Evolutionary conservation across 2,797 vertebrate species (phyloP), one percentile per base, ranked within the genome.

Genomic region (Dendrocincla tyrannina): DNA sequence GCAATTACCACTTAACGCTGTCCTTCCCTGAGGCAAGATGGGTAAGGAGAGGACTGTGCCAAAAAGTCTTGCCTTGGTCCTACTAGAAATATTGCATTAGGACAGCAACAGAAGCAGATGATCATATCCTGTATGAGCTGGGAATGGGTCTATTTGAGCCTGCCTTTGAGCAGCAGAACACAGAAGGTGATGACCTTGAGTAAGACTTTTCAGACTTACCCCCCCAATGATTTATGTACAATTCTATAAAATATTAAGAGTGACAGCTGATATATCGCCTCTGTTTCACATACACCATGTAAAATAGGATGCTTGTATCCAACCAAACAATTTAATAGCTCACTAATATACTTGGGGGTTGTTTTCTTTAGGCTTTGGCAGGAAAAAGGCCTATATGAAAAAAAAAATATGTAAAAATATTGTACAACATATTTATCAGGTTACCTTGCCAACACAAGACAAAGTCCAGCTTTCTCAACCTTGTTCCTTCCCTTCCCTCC

Each of bases 391-490:
- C 59, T 88, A 35, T 35, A 35, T 35, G 35, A 35, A 35, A 35
- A 35, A 35, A 35, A 35, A 35, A 35, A 35, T 66, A 32, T 2
- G 1, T 32, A 52, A 73, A 41, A 91, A 59, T 10, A 50, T 32
- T 0, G 0, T 16, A 18, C 15, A 47, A 49, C 0, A 0, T 13
- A 35, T 49, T 37, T 35, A 4, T 52, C n/a, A 25, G 47, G 37
- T 33, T 69, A 28, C 35, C 1, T 2, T 25, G 58, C 37, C 0
- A 4, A 33, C 30, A 35, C 14, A 46, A 37, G 7, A 32, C 25
- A 7, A 59, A 46, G 18, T 4, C 17, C 28, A 49, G 27, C 12
- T 49, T 87, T 79, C 46, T 47, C 30, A 58, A 17, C 10, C 53
- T 50, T 24, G 10, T 41, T 64, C 63, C n/a, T 27, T 56, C 41